These are phyloP conservation scores for Acrocyrtus sp. DNA, from an alignment of 2,888 invertebrate species.

Conservation along the genomic window DNA sequence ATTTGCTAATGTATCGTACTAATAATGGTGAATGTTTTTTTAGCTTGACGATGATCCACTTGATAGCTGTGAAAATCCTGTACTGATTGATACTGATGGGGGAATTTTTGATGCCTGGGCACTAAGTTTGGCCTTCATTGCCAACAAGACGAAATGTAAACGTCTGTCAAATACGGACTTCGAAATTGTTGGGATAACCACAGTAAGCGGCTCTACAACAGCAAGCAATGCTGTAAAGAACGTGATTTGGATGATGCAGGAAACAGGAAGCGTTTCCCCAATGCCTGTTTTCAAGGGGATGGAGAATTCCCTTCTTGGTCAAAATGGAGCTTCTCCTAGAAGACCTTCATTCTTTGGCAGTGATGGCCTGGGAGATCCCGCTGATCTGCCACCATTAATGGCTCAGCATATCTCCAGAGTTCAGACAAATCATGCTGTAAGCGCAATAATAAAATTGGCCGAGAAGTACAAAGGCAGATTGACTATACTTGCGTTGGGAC, in stretches of 20 bases:
- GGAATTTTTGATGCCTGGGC: conserved; percentile 72
- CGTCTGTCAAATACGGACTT: conserved; percentile 68
- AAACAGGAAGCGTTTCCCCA: background rate
- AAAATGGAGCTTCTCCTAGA: conserved; percentile 62
- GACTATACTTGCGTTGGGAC: conserved; percentile 69
- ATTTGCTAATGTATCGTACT: background rate
- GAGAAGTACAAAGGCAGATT: conserved; percentile 60
- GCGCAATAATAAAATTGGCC: conserved; percentile 61
- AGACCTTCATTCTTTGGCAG: conserved; percentile 65
- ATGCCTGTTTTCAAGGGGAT: conserved; percentile 60
- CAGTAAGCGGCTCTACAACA: conserved; percentile 78
- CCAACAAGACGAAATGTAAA: conserved; percentile 57
- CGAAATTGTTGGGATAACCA: conserved; percentile 77
- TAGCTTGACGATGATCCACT: background rate
- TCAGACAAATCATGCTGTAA: conserved; percentile 63
- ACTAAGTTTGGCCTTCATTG: conserved; percentile 69
- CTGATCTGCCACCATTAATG: conserved; percentile 48
- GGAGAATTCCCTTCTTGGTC: conserved; percentile 43
- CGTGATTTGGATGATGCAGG: conserved; percentile 69
- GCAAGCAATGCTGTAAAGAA: conserved; percentile 77
- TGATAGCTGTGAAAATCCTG: conserved; percentile 6
- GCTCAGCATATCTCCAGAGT: conserved; percentile 36
- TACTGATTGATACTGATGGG: conserved; percentile 60
- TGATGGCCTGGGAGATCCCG: conserved; percentile 65
- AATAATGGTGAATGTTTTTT: background rate